Percentiles rank a stretch among this genome's conserved stretches.
Evolutionary conservation across 2,797 vertebrate genomes (phyloP).

Genomic region (Lepidocolaptes lacrymiger): DNA sequence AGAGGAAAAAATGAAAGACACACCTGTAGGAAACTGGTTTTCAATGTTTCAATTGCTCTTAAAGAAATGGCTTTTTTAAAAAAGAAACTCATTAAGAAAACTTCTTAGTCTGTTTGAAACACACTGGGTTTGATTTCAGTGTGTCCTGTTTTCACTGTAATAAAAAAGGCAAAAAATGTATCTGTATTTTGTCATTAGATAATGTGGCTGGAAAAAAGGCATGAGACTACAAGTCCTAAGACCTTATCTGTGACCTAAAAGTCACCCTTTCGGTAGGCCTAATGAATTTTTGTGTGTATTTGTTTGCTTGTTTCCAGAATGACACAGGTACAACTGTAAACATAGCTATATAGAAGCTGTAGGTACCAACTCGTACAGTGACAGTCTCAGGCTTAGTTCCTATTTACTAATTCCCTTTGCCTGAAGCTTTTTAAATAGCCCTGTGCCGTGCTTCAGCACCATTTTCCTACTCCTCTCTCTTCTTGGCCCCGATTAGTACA

Average conservation of each 20-base stretch:
- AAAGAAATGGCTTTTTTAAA: neutral
- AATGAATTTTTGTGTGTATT: neutral
- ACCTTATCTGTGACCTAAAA: neutral
- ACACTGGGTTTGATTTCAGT: neutral
- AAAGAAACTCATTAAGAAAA: neutral
- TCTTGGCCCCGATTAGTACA: neutral
- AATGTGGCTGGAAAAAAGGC: neutral
- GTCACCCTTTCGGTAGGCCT: neutral
- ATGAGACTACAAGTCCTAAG: neutral
- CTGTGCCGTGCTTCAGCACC: neutral
- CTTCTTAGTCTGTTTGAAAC: conserved; percentile 1
- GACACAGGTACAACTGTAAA: neutral
- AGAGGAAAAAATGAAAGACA: neutral
- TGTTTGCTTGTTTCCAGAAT: neutral
- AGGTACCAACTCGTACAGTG: neutral
- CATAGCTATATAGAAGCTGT: neutral
- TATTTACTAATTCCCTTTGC: neutral
- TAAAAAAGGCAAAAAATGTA: neutral
- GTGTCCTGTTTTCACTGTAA: neutral
- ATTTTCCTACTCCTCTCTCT: neutral
- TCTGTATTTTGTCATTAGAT: neutral
- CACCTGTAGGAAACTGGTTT: neutral
- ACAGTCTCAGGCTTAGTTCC: neutral
- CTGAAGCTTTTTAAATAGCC: neutral
- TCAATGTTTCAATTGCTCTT: conserved; percentile 7